Conservation (phyloP, 2,888 invertebrate genomes). For the Orthosia cruda region DNA sequence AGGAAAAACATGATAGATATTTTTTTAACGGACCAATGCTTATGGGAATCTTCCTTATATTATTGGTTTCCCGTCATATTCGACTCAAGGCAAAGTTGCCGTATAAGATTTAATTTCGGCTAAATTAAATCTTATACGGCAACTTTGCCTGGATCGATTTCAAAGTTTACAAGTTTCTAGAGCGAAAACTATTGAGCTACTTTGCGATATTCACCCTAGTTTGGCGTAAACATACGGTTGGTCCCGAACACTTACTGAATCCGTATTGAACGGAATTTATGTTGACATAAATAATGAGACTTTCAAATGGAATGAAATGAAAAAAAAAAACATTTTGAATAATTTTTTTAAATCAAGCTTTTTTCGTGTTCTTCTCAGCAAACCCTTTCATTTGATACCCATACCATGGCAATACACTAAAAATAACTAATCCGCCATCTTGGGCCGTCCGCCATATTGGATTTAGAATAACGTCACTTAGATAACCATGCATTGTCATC, state of each 20-base stretch:
- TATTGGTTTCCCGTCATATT: conserved; percentile 56
- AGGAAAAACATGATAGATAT: conserved; percentile 51
- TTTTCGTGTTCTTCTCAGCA: too few species aligned
- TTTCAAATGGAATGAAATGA: neutral
- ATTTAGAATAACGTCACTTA: too few species aligned
- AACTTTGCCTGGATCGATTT: conserved; percentile 34
- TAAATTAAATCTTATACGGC: conserved; percentile 39
- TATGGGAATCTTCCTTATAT: conserved; percentile 36
- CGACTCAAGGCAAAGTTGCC: too few species aligned
- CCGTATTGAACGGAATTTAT: neutral
- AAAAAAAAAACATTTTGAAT: neutral
- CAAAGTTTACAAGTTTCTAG: conserved; percentile 36
- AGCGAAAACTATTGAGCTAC: conserved; percentile 12
- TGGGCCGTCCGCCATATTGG: too few species aligned
- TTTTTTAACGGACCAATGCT: conserved; percentile 46
- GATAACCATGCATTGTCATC: too few species aligned
- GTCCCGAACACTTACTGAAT: neutral
- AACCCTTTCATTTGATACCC: too few species aligned
- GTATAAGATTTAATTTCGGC: too few species aligned
- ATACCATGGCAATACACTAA: too few species aligned
- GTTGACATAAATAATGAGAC: neutral
- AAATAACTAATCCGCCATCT: too few species aligned
- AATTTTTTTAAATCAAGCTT: too few species aligned
- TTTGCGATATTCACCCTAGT: conserved; percentile 15
- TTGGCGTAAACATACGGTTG: conserved; percentile 23